Evolutionary conservation across 2,797 vertebrate genomes (phyloP).

Genomic region (Gymnocypris eckloni): DNA sequence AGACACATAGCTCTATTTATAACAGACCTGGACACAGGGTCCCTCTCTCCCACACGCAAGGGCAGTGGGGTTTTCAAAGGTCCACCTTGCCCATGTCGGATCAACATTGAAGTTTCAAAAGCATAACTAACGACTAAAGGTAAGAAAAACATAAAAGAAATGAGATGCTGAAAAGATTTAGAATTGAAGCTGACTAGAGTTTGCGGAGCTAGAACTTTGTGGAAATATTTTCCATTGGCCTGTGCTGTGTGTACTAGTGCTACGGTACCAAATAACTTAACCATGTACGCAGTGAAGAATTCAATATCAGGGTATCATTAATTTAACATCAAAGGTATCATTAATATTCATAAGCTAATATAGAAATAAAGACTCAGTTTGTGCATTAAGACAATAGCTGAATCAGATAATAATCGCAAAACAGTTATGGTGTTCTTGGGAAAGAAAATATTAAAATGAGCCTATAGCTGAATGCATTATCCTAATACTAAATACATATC

Average conservation of each 20-base stretch:
- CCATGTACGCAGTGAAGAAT: not conserved
- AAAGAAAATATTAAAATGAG: not conserved
- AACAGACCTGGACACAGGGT: constrained; percentile 64
- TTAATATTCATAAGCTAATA: constrained; percentile 14
- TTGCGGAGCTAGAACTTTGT: not conserved
- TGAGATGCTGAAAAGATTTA: not conserved
- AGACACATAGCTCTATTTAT: constrained; percentile 78
- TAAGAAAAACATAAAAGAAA: constrained; percentile 43
- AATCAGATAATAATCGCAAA: not conserved
- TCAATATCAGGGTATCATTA: no score
- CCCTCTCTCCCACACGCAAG: constrained; percentile 68
- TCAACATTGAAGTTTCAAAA: constrained; percentile 60
- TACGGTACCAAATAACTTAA: not conserved
- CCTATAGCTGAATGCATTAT: not conserved
- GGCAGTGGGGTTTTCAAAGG: constrained; percentile 66
- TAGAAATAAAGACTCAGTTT: not conserved
- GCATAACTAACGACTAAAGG: constrained; percentile 53
- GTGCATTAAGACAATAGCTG: not conserved
- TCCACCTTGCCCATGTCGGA: constrained; percentile 59
- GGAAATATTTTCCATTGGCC: constrained; percentile 11
- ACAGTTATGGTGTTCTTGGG: not conserved
- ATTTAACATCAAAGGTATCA: no score
- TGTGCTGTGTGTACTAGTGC: not conserved
- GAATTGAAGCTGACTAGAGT: constrained; percentile 1
- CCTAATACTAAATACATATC: not conserved